Evolutionary conservation across 2,797 vertebrate genomes (phyloP).

Genomic region (Amblyopsis hoosieri): DNA sequence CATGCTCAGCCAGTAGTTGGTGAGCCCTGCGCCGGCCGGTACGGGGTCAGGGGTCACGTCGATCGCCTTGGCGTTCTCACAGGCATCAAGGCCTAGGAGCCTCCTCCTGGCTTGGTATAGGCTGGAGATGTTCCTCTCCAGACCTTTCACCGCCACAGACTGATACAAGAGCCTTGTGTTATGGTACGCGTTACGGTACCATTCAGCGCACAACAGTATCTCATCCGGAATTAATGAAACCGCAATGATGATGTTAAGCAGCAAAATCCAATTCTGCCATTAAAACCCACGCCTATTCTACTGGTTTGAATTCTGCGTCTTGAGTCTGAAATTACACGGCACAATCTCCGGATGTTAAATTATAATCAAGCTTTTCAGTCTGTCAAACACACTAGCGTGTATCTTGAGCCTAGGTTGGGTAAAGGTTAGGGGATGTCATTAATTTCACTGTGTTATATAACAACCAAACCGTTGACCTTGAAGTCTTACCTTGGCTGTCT

Average conservation of each 20-base stretch:
- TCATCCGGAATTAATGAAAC: not conserved
- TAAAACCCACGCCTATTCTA: not conserved
- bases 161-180: slow-evolving; percentile 43
- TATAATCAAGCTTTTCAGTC: too few relatives aligned
- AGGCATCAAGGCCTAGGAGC: slow-evolving; percentile 75
- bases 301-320: too few relatives aligned
- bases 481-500: slow-evolving; percentile 79
- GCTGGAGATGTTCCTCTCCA: slow-evolving; percentile 78
- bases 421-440: too few relatives aligned
- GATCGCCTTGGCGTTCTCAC: slow-evolving; percentile 57
- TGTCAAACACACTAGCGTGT: too few relatives aligned
- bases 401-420: too few relatives aligned
- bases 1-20: slow-evolving; percentile 79
- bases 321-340: too few relatives aligned
- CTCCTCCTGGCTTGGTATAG: slow-evolving; percentile 77
- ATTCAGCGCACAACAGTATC: slow-evolving; percentile 21
- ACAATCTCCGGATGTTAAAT: too few relatives aligned
- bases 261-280: not conserved
- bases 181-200: not conserved
- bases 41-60: slow-evolving; percentile 62
- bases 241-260: slow-evolving; percentile 1
- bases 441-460: too few relatives aligned
- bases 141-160: slow-evolving; percentile 83
- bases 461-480: not conserved
- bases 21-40: slow-evolving; percentile 59